These are phyloP conservation scores for Tetrao urogallus DNA, from an alignment of 2,113 vertebrate species.

Conservation along the genomic window DNA sequence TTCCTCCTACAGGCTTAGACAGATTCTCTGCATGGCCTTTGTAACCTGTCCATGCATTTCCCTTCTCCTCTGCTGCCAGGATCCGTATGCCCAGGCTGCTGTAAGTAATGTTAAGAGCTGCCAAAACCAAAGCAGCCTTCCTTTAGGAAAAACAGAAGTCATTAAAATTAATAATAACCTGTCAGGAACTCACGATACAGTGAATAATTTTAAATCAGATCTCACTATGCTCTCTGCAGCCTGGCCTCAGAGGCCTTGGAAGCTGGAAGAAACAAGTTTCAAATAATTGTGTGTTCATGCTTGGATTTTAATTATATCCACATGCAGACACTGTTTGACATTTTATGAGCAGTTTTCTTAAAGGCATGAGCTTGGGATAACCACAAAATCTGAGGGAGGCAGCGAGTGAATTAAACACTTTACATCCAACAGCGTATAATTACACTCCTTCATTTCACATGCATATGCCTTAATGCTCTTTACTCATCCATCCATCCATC, in stretches of 20 bases:
- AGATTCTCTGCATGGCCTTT: constrained; percentile 77
- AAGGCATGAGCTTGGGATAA: not conserved
- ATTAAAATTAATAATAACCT: constrained; percentile 24
- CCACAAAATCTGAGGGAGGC: not conserved
- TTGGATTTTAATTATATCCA: constrained; percentile 25
- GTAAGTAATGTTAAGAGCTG: constrained; percentile 56
- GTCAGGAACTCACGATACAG: not conserved
- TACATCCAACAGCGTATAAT: not conserved
- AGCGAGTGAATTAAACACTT: not conserved
- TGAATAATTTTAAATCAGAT: not conserved
- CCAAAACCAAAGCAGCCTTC: constrained; percentile 83
- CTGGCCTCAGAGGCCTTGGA: not conserved
- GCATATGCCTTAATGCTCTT: not conserved
- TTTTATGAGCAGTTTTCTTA: not conserved
- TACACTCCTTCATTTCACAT: not conserved
- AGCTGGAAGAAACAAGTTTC: constrained; percentile 12
- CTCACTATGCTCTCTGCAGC: not conserved
- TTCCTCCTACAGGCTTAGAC: constrained; percentile 36
- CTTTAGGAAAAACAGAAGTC: constrained; percentile 58
- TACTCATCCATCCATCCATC: not conserved
- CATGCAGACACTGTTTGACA: not conserved
- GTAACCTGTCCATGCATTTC: constrained; percentile 78
- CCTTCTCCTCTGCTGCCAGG: constrained; percentile 82
- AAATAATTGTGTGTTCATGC: not conserved
- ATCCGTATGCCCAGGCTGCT: constrained; percentile 83